Evolutionary conservation across 1,140 invertebrate genomes (phyloP), one percentile per base, ranked within the genome.

Genomic region (Myzus persicae): DNA sequence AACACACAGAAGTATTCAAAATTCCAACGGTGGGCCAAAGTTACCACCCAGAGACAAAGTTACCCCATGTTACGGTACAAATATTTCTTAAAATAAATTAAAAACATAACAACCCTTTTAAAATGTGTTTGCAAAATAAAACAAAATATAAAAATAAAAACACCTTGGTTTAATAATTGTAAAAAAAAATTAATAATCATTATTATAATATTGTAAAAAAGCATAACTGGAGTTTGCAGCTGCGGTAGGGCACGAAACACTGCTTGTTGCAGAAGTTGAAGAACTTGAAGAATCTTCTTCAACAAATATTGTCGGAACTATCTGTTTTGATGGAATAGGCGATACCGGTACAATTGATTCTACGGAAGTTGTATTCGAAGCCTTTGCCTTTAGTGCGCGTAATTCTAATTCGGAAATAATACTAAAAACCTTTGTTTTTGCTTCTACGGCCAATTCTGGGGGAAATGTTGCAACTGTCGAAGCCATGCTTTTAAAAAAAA

Each of bases 401-500:
- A 85, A 85, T 44, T 44, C 82, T 24, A 85, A 24, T 85, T 85
- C 82, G 38, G 82, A 85, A 42, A 85, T 31, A 44, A 85, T 85
- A 44, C 44, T 85, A 85, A 24, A 42, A 31, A 85, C 82, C 11
- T 7, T 24, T 0, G 26, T 85, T 85, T 31, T 85, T 44, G 82
- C 26, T 85, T 85, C 82, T 31, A 85, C 40, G 8, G 40, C 40
- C 40, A 89, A 51, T 89, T 89, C 44, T 48, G 14, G 87, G 24
- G 44, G 87, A 20, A 89, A 48, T 51, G 87, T 89, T 36, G n/a
- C 18, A 1, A 89, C 87, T 5, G 87, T 89, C 14, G n/a, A 89
- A 36, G 87, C 87, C 87, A 89, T 89, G 22, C 87, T 89, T 89
- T 48, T 89, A 54, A 89, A 89, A 51, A 89, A 89, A n/a, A 89